These are phyloP conservation scores for Thalassaphorura encarpata DNA, from an alignment of 1,140 invertebrate species.

Conservation along the genomic window DNA sequence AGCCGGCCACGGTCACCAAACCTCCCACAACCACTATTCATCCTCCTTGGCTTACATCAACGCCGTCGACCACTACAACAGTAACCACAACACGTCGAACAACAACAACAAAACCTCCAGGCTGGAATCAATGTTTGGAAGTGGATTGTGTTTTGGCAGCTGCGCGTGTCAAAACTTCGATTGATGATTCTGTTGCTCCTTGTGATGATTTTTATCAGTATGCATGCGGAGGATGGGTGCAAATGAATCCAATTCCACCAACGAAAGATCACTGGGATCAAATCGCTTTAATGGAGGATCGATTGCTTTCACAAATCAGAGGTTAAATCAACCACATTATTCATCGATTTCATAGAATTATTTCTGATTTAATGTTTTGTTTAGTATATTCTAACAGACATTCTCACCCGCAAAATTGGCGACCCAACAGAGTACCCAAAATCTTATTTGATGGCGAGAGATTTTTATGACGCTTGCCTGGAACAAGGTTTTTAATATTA, in stretches of 20 bases:
- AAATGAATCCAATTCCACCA: conserved; percentile 32
- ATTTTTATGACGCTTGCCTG: conserved; percentile 17
- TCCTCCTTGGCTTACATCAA: no score
- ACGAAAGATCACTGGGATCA: conserved; percentile 27
- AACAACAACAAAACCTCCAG: not conserved
- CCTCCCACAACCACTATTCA: not conserved
- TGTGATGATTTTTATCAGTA: conserved; percentile 39
- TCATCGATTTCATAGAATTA: no score
- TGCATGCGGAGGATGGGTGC: conserved; percentile 38
- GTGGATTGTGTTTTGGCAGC: not conserved
- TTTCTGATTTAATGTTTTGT: no score
- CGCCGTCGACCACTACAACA: no score
- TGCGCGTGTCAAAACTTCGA: not conserved
- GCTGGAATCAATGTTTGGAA: not conserved
- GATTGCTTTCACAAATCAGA: not conserved
- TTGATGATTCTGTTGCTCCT: conserved; percentile 29
- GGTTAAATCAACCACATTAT: no score
- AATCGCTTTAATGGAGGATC: conserved; percentile 13
- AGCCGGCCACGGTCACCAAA: not conserved
- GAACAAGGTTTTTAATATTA: no score
- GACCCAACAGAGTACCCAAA: no score
- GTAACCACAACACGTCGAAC: not conserved
- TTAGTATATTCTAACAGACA: no score
- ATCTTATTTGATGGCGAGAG: conserved; percentile 10
- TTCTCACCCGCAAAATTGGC: no score